Conservation (phyloP, 2,797 vertebrate species). For the Lagodon rhomboides region DNA sequence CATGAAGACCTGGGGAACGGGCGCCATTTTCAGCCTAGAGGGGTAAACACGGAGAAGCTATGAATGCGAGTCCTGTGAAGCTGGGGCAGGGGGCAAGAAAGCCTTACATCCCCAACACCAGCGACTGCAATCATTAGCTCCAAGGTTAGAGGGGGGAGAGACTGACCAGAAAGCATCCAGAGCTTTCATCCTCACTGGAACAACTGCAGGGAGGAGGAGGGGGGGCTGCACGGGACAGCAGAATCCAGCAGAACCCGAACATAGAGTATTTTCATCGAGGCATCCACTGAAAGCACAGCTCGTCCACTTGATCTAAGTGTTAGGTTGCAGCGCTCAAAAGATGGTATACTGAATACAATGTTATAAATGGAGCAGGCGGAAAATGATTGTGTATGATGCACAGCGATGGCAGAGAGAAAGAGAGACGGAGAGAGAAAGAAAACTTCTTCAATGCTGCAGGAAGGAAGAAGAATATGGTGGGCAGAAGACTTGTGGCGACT, state of each 20-base stretch:
- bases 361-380: slow-evolving; percentile 28
- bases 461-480: slow-evolving; percentile 43
- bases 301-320: slow-evolving; percentile 23
- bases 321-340: slow-evolving; percentile 20
- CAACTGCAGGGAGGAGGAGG: slow-evolving; percentile 41
- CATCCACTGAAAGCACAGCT: slow-evolving; percentile 23
- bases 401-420: slow-evolving; percentile 33
- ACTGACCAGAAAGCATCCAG: slow-evolving; percentile 42
- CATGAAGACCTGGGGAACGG: slow-evolving; percentile 63
- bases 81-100: slow-evolving; percentile 54
- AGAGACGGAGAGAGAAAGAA: slow-evolving; percentile 34
- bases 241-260: slow-evolving; percentile 26
- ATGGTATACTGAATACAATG: slow-evolving; percentile 29
- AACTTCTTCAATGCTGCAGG: slow-evolving; percentile 48
- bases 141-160: slow-evolving; percentile 61
- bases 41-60: slow-evolving; percentile 66
- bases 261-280: slow-evolving; percentile 20
- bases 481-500: slow-evolving; percentile 58
- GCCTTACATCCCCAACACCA: slow-evolving; percentile 55
- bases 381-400: slow-evolving; percentile 53
- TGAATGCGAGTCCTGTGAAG: slow-evolving; percentile 53
- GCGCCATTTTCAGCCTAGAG: slow-evolving; percentile 64
- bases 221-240: slow-evolving; percentile 10
- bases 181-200: slow-evolving; percentile 63
- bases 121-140: slow-evolving; percentile 71